Evolutionary conservation across 1,140 invertebrate genomes (phyloP), one percentile per base, ranked within the genome.

Genomic region (Meloidogyne chitwoodi): DNA sequence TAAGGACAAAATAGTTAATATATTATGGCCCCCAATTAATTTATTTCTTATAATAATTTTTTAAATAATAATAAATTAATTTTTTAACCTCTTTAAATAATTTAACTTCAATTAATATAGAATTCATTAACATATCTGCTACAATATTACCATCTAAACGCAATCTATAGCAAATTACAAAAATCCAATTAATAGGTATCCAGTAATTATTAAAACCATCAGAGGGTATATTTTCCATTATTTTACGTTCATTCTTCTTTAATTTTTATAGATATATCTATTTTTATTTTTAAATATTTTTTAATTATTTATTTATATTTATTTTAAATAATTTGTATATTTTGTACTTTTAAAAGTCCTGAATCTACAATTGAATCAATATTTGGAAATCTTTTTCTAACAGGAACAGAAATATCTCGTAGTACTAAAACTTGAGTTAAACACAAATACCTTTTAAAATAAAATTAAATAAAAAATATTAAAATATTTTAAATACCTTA

Each of bases 361-460:
- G 92, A 91, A 78, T 94, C 93, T 0, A 94, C 92, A 26, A 95
- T 91, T 87, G 94, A 92, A 62, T 94, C 92, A 24, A 93, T 88
- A 0, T 92, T 93, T 0, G 75, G 75, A 16, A 76, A 96, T 19
- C 94, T 91, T 83, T 95, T 94, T 87, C 95, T 94, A 0, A 95
- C 93, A 12, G 92, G 90, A 0, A 93, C 92, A 68, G 93, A 94
- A 70, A 95, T 92, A 87, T 93, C 92, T 0, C 91, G 91, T 48
- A 92, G 87, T 10, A 92, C 90, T 34, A 92, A 88, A 76, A 92
- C 91, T 31, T 91, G 87, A 19, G 91, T 90, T 19, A 92, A 88
- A 81, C 91, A 92, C 68, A 92, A 87, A 83, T 92, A 92, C 34
- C 71, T 73, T 73, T 63, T 19, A 16, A 64, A 26, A 29, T n/a